Percentiles rank a stretch among this genome's conserved stretches.
phyloP scores from a whole-genome alignment of 30 jellyfish, hydroid and myxozoan species.

The Hydractinia echinata region DNA sequence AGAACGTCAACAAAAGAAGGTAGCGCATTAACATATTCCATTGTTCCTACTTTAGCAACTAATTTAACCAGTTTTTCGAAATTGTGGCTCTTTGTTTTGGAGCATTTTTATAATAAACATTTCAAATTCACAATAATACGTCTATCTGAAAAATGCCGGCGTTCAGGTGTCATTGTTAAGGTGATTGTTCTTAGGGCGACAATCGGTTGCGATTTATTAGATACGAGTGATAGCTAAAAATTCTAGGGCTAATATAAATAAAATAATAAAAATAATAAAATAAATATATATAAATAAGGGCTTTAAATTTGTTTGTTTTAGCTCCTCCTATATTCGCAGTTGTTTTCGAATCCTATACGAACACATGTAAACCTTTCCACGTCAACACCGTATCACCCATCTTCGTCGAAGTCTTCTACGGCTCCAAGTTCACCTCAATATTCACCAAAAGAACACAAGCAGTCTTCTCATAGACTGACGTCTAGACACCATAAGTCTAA shows the following conservation, averaged over 20 bases:
- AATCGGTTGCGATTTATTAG: too few relatives aligned
- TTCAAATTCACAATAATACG: too few relatives aligned
- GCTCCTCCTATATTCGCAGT: conserved; percentile 3
- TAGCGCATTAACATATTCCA: neutral
- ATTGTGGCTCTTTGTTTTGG: too few relatives aligned
- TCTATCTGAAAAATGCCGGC: too few relatives aligned
- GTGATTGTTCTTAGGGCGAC: too few relatives aligned
- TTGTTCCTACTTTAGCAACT: neutral
- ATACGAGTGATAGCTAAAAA: too few relatives aligned
- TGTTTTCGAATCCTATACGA: conserved; percentile 1
- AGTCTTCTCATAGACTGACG: neutral
- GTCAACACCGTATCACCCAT: neutral
- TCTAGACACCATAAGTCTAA: neutral
- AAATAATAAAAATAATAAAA: too few relatives aligned
- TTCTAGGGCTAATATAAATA: too few relatives aligned
- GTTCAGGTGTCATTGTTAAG: too few relatives aligned
- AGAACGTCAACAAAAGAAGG: conserved; percentile 1
- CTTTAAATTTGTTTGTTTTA: neutral
- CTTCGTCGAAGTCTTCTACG: neutral
- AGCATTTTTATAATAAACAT: too few relatives aligned
- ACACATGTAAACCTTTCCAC: neutral
- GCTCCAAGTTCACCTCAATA: conserved; percentile 1
- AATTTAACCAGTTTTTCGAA: too few relatives aligned
- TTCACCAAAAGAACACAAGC: neutral
- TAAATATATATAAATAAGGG: too few relatives aligned